Evolutionary conservation across 2,888 invertebrate genomes (phyloP).

Genomic region (Caradrina kadenii): DNA sequence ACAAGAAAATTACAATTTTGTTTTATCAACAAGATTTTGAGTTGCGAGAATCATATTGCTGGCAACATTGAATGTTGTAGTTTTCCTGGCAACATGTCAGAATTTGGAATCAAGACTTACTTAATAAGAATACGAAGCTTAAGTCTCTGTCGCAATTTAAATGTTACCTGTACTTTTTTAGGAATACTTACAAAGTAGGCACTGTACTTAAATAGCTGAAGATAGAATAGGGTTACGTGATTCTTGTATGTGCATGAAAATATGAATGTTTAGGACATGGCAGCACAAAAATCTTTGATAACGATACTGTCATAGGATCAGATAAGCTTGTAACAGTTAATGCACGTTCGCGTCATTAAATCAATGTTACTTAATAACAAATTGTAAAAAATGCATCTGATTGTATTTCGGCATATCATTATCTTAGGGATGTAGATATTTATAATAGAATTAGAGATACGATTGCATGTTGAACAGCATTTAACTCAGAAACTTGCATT

Average conservation of each 20-base stretch:
- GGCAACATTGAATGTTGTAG: background rate
- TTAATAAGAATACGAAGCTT: background rate
- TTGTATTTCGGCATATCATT: background rate
- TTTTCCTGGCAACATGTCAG: background rate
- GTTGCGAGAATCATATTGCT: background rate
- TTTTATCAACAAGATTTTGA: background rate
- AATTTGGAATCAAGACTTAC: background rate
- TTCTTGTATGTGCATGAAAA: conserved; percentile 22
- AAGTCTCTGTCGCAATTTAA: background rate
- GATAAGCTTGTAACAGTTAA: background rate
- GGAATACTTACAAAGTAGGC: conserved; percentile 17
- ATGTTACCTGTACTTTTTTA: conserved; percentile 24
- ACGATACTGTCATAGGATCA: conserved; percentile 23
- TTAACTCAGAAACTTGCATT: conserved; percentile 32
- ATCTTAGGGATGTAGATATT: conserved; percentile 3
- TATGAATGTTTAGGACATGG: conserved; percentile 12
- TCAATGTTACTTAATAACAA: background rate
- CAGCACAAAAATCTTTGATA: conserved; percentile 16
- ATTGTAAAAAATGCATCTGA: background rate
- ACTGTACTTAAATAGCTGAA: conserved; percentile 37
- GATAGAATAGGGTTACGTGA: background rate
- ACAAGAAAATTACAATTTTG: background rate
- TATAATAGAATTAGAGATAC: conserved; percentile 8
- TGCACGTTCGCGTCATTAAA: background rate
- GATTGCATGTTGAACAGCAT: conserved; percentile 33